Percentiles rank a stretch among this genome's conserved stretches.
phyloP scores from a whole-genome alignment of 2,797 vertebrate species.

The Macropodus opercularis region DNA sequence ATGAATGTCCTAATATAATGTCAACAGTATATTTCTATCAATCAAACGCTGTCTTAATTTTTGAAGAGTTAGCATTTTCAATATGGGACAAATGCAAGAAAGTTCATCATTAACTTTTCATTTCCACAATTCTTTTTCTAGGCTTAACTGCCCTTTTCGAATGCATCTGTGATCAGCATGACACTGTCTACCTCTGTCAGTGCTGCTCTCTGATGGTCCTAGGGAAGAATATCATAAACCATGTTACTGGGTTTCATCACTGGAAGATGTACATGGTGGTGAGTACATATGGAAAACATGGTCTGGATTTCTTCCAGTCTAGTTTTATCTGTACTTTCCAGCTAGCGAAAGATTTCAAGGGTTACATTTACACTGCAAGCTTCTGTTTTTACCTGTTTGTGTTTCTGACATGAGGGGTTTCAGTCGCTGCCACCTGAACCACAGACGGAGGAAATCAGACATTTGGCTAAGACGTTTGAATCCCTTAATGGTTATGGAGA shows the following conservation, averaged over 20 bases:
- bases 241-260: conserved; percentile 30
- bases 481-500: conserved; percentile 30
- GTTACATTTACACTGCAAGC: too few species aligned
- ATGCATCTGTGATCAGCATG: conserved; percentile 20
- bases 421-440: not conserved
- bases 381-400: not conserved
- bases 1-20: too few species aligned
- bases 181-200: conserved; percentile 50
- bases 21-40: too few species aligned
- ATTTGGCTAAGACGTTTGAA: conserved; percentile 24
- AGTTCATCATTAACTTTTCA: too few species aligned
- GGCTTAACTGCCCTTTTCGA: conserved; percentile 41
- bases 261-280: conserved; percentile 25
- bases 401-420: not conserved
- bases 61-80: not conserved
- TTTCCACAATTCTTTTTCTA: conserved; percentile 3
- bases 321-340: not conserved
- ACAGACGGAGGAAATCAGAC: not conserved
- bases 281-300: conserved; percentile 12
- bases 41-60: not conserved
- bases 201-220: conserved; percentile 38
- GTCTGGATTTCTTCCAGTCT: too few species aligned
- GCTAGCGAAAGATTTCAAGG: too few species aligned
- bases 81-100: not conserved
- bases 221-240: conserved; percentile 26